These are phyloP conservation scores for Torymus texanus DNA, from an alignment of 2,888 invertebrate genomes.

Conservation along the genomic window DNA sequence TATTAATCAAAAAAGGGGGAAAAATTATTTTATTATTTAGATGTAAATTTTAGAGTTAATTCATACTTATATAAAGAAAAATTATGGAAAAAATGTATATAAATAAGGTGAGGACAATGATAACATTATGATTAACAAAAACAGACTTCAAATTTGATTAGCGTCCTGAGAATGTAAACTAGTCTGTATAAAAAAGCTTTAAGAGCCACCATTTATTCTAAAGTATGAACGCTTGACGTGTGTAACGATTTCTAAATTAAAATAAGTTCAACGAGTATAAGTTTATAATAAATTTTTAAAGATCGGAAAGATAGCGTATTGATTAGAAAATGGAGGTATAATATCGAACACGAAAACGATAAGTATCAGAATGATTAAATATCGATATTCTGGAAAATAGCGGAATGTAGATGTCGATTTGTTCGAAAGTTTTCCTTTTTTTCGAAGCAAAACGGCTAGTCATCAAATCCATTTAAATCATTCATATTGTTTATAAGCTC, in stretches of 20 bases:
- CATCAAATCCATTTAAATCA: slow-evolving; percentile 49
- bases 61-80: slow-evolving; percentile 49
- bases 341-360: slow-evolving; percentile 10
- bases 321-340: slow-evolving; percentile 8
- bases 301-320: background rate
- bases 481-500: slow-evolving; percentile 45
- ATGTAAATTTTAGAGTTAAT: slow-evolving; percentile 51
- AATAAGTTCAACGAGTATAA: slow-evolving; percentile 4
- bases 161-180: slow-evolving; percentile 61
- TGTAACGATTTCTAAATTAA: slow-evolving; percentile 49
- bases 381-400: slow-evolving; percentile 70
- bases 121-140: slow-evolving; percentile 44
- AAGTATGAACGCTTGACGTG: slow-evolving; percentile 11
- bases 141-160: slow-evolving; percentile 60
- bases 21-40: slow-evolving; percentile 55
- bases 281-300: slow-evolving; percentile 17
- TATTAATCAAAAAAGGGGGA: slow-evolving; percentile 56
- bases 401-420: slow-evolving; percentile 47
- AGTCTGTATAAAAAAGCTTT: slow-evolving; percentile 64
- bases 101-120: slow-evolving; percentile 41
- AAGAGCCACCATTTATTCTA: slow-evolving; percentile 38
- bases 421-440: slow-evolving; percentile 47
- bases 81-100: slow-evolving; percentile 50
- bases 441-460: slow-evolving; percentile 54
- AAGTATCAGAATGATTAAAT: slow-evolving; percentile 26